A percentile compares a stretch with the other conserved stretches of the same genome.
phyloP scores from a whole-genome alignment of 2,888 invertebrate species.

The Drosophila nr. perissopoda region DNA sequence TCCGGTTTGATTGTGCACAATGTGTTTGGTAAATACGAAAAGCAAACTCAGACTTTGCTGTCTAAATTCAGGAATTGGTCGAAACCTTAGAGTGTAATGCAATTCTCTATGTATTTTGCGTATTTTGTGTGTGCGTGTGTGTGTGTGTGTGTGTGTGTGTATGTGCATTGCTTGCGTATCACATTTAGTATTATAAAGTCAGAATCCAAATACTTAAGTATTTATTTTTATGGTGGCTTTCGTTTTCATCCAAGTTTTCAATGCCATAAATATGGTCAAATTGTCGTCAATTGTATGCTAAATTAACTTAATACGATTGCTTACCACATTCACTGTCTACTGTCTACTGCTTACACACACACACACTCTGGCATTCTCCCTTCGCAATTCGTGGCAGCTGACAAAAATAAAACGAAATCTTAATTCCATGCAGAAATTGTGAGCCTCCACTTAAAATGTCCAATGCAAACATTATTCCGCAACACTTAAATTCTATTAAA shows the following conservation, averaged over 20 bases:
- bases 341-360: too few relatives aligned
- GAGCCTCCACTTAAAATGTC: background rate
- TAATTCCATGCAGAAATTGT: background rate
- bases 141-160: background rate
- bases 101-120: conserved; percentile 1
- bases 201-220: background rate
- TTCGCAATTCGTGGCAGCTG: background rate
- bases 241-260: background rate
- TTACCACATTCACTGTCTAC: background rate
- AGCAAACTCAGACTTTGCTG: background rate
- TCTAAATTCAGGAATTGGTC: background rate
- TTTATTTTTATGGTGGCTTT: background rate
- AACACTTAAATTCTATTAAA: background rate
- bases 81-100: conserved; percentile 1
- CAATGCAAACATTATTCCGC: background rate
- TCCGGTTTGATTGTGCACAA: conserved; percentile 7
- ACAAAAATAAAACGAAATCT: background rate
- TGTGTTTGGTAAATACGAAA: background rate
- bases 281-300: background rate
- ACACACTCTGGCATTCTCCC: background rate
- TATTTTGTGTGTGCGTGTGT: background rate
- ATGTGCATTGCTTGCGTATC: background rate
- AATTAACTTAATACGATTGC: background rate
- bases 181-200: background rate
- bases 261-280: background rate